phyloP scores from a whole-genome alignment of 1,140 invertebrate genomes.

The Nylanderia fulva region DNA sequence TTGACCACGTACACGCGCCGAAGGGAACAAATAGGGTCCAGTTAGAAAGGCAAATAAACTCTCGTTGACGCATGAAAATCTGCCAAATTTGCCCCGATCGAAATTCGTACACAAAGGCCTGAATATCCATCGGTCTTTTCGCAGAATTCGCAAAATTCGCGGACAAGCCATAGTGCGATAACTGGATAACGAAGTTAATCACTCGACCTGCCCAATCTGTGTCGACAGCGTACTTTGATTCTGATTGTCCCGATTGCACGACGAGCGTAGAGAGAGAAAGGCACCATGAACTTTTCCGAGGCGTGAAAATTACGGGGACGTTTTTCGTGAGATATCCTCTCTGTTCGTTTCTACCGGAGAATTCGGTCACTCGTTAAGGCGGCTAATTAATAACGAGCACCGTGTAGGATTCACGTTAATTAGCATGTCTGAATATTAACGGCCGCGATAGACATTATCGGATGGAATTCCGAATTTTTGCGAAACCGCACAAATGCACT shows the following conservation, averaged over 20 bases:
- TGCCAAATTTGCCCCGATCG: conserved; percentile 29
- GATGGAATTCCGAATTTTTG: no score
- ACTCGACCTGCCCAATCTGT: background rate
- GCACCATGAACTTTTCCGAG: background rate
- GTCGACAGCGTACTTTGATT: conserved; percentile 44
- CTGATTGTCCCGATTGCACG: background rate
- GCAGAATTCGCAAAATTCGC: conserved; percentile 30
- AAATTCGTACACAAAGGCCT: conserved; percentile 30
- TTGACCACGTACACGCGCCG: background rate
- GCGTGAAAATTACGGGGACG: conserved; percentile 5
- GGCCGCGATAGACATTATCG: background rate
- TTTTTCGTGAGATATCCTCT: background rate
- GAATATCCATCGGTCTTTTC: background rate
- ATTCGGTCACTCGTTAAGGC: conserved; percentile 3
- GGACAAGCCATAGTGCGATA: conserved; percentile 24
- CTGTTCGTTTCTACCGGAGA: background rate
- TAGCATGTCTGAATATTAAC: conserved; percentile 3
- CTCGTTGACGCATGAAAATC: conserved; percentile 36
- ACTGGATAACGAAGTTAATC: conserved; percentile 51
- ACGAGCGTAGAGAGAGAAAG: no score
- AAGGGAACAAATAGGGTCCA: conserved; percentile 28
- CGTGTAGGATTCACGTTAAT: background rate
- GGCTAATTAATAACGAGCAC: conserved; percentile 14
- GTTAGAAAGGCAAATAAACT: conserved; percentile 42
- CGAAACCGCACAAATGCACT: background rate